Evolutionary conservation across 2,113 vertebrate genomes (phyloP).

Genomic region (Lepus europaeus): DNA sequence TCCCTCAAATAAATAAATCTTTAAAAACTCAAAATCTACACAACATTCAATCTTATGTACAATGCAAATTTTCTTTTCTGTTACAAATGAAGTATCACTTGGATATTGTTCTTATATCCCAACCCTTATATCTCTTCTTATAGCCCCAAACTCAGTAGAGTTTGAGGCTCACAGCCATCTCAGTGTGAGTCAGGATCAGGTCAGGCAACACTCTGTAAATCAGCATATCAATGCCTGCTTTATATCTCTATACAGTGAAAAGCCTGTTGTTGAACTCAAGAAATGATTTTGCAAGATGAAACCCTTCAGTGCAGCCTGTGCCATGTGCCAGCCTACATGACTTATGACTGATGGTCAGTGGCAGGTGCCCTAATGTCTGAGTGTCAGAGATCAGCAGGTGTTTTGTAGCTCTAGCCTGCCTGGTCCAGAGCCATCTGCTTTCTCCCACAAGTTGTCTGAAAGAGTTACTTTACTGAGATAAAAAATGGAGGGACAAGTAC

Average conservation of each 20-base stretch:
- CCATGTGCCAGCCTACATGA: not conserved
- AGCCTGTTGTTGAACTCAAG: not conserved
- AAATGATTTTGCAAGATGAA: not conserved
- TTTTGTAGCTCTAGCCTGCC: not conserved
- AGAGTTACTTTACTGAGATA: not conserved
- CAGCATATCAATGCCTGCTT: not conserved
- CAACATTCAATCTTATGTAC: not conserved
- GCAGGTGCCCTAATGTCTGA: not conserved
- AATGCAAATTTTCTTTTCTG: not conserved
- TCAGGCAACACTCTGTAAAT: not conserved
- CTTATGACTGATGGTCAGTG: not conserved
- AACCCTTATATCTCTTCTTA: not conserved
- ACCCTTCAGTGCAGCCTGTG: not conserved
- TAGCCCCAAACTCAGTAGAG: not conserved
- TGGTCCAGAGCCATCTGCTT: not conserved
- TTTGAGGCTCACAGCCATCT: not conserved
- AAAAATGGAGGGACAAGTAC: not conserved
- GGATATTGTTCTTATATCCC: not conserved
- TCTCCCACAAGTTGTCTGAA: not conserved
- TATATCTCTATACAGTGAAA: not conserved
- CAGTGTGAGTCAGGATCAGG: not conserved
- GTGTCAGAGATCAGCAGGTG: not conserved
- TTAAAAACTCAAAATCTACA: no score
- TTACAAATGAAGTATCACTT: not conserved
- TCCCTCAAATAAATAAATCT: no score